Base-by-base conservation (phyloP, 2,113 vertebrate genomes). In the Cacatua alba region DNA sequence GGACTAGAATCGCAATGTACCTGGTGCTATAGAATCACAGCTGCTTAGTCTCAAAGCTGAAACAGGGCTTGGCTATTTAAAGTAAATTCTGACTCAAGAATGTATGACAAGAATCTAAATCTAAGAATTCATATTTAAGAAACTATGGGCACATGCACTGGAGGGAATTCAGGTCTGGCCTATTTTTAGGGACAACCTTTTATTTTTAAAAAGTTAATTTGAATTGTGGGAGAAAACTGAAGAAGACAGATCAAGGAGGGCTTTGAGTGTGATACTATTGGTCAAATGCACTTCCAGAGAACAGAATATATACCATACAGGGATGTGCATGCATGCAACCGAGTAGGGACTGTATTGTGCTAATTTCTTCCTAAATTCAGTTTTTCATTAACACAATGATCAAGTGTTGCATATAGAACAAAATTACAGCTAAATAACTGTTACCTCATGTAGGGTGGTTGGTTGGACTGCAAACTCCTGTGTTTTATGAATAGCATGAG, bases 351-450 rank as follows among this genome's bases (percentile, higher is more conserved):
- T 62, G 7, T 60, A 10, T 46, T 49, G 49, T 69, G 53, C 37
- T 65, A 23, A 76, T 90, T 90, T 88, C 15, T 81, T 82, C 88
- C 67, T 88, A 94, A 88, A 82, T 85, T 69, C 52, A 82, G 25
- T 26, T 91, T 90, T 80, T 91, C 21, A 43, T 76, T 93, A 92
- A 57, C 49, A 76, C 31, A 82, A 67, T 77, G 35, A 64, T 70
- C 1, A 3, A 62, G 11, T 64, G 60, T 75, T 92, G 57, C 14
- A 20, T 52, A 7, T 25, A 55, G 55, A 55, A 78, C 37, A 72
- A 69, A 74, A 64, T 31, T 1, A 35, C 60, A 79, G 37, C 49
- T 71, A 44, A 92, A 82, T 75, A 37, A 29, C 33, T 81, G 1
- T 33, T 63, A 35, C 41, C 29, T 78, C 46, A 60, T 39, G 48